Evolutionary conservation across 2,797 vertebrate genomes (phyloP), one percentile per base, ranked within the genome.

Genomic region (Hyperoplus immaculatus): DNA sequence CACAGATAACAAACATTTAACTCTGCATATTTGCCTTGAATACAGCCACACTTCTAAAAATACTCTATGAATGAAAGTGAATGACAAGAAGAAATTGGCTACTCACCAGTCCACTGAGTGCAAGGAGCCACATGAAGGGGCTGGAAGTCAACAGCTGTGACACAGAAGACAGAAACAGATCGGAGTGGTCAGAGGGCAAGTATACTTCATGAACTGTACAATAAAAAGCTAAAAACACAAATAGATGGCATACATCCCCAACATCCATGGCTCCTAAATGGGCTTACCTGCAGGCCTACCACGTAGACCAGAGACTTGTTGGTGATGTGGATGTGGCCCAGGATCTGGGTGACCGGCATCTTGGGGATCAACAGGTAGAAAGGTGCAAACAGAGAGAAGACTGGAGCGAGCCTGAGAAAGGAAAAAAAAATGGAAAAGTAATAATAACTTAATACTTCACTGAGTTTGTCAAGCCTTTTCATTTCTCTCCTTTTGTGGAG

Each of bases 281-380:
- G 9, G 47, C 69, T 72, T 39, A 94, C 94, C 92, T 94, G 93
- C 80, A 94, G 56, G 64, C 93, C 92, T 10, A 94, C 90, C 66
- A 99, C 95, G 91, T 99, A 99, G 88, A 99, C 96, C 88, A 99
- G 90, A 43, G 98, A 97, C 92, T 99, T 99, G 96, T 98, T 99
- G 87, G 97, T 99, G 94, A 99, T 96, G 85, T 96, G 94, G 89
- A 99, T 93, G 55, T 96, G 95, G 39, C 97, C 97, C 89, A 99
- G 93, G 68, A 99, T 92, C 84, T 97, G 97, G 66, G 97, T 97
- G 93, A 99, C 96, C 51, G 97, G 97, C 85, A 98, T 94, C 88
- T 92, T 95, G 58, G 98, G 98, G 90, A 99, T 96, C 75, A 97
- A 96, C 80, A 88, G 91, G 94, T 97, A 98, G 95, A 99, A 99